A percentile compares a stretch with the other conserved stretches of the same genome.
Evolutionary conservation across 2,113 vertebrate species (phyloP).

Genomic region (Crotalus helleri): DNA sequence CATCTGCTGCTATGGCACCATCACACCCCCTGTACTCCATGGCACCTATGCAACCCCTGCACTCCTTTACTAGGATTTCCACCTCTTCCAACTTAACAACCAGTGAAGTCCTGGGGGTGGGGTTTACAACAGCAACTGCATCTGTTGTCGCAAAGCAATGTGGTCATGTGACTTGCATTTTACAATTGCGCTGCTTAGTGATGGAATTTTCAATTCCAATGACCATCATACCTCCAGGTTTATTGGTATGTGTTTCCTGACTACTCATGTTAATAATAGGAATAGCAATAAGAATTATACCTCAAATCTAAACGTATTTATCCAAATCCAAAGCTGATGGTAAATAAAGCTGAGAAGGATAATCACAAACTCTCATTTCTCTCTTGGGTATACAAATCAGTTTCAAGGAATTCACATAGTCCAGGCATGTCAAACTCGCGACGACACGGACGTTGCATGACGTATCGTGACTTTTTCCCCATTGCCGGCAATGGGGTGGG

Average conservation of each 20-base stretch:
- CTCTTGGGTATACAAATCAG: neutral
- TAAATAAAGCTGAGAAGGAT: neutral
- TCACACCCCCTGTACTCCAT: neutral
- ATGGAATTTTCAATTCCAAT: neutral
- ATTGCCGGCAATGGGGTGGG: too few relatives aligned
- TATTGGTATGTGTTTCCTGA: neutral
- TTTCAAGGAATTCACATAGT: neutral
- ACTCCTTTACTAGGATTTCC: neutral
- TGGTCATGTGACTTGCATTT: neutral
- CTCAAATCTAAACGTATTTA: neutral
- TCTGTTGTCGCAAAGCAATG: neutral
- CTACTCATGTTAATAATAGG: neutral
- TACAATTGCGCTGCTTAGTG: neutral
- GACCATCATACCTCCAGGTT: neutral
- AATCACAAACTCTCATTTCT: neutral
- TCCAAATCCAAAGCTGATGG: neutral
- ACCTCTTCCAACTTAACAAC: neutral
- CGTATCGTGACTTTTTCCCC: too few relatives aligned
- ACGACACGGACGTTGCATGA: rapidly evolving
- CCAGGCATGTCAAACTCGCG: too few relatives aligned
- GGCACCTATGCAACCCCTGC: neutral
- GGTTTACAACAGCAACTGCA: neutral
- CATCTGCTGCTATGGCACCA: neutral
- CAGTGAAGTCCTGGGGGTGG: neutral
- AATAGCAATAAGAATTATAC: neutral